Percentiles rank a stretch among this genome's conserved stretches.
Evolutionary conservation across 2,113 vertebrate species (phyloP).

Genomic region (Gasterosteus nipponicus): DNA sequence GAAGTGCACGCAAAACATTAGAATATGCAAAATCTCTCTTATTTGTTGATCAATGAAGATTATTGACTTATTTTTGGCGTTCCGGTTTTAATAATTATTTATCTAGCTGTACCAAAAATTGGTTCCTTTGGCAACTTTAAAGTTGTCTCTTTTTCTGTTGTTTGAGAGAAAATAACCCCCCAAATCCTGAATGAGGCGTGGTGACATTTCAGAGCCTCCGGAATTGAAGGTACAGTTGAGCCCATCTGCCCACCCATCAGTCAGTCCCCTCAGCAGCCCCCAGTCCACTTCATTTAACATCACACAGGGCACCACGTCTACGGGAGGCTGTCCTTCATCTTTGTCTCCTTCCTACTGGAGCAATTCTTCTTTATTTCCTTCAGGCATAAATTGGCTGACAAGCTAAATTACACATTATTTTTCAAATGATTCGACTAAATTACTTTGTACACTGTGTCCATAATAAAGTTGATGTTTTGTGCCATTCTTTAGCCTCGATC

Average conservation of each 20-base stretch:
- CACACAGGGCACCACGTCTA: not conserved
- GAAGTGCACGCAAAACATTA: too few species aligned
- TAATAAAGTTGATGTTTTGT: not conserved
- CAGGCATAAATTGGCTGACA: not conserved
- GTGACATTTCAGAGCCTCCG: not conserved
- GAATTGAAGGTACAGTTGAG: not conserved
- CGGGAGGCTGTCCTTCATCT: not conserved
- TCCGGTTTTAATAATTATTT: too few species aligned
- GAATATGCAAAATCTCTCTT: too few species aligned
- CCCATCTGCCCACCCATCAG: not conserved
- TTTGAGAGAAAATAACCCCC: not conserved
- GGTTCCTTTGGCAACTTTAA: not conserved
- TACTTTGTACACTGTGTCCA: not conserved
- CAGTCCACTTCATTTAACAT: not conserved
- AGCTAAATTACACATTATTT: not conserved
- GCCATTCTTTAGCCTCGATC: too few species aligned
- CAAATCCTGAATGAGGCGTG: not conserved
- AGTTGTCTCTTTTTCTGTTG: not conserved
- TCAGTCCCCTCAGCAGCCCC: not conserved
- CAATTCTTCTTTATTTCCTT: not conserved
- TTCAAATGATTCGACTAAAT: not conserved
- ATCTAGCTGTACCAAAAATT: not conserved
- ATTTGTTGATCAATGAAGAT: too few species aligned
- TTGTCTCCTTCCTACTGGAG: not conserved
- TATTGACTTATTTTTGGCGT: too few species aligned